Base-by-base conservation (phyloP, 2,888 invertebrate species). In the Yponomeuta cagnagella region DNA sequence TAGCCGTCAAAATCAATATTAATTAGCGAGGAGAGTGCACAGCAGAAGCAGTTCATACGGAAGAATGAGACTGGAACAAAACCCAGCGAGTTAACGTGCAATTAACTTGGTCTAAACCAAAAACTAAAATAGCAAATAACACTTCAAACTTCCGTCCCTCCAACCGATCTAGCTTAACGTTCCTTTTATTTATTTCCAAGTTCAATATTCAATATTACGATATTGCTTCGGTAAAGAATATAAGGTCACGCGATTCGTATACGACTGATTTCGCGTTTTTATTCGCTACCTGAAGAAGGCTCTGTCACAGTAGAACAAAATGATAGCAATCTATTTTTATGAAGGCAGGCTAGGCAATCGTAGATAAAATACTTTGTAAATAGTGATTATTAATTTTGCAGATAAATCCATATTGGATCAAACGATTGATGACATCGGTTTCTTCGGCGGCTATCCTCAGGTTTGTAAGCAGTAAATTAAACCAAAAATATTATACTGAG, bases 401-500 rank as follows among this genome's bases (percentile, higher is more conserved):
- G 96, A 95, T 89, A 95, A 95, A 85, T 90, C 93, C 33, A 93
- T 96, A 74, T 85, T 96, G 75, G 93, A 93, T 72, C 94, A 95
- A 82, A 94, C 95, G 0, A 87, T 96, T 72, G 93, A 93, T 48
- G 95, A 95, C 75, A 88, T 93, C 10, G 86, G 89, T 65, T 96
- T 95, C 79, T 94, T 95, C 83, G 80, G 82, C 5, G 81, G 90
- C 37, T 93, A 93, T 79, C 89, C 89, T 0, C 83, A 93, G 82
- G 95, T 95, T 85, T 88, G 88, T 79, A 58, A 43, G 43, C 8
- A 43, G 6, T 43, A 43, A 43, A 43, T 43, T 43, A 43, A 43
- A 43, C 43, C 43, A 43, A 8, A 43, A 43, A 43, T 43, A 43
- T 43, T 43, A 43, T 43, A 43, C 43, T 3, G 9, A 43, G 5